These are phyloP conservation scores for Bombus picipes DNA, from an alignment of 1,140 invertebrate genomes.

Conservation along the genomic window DNA sequence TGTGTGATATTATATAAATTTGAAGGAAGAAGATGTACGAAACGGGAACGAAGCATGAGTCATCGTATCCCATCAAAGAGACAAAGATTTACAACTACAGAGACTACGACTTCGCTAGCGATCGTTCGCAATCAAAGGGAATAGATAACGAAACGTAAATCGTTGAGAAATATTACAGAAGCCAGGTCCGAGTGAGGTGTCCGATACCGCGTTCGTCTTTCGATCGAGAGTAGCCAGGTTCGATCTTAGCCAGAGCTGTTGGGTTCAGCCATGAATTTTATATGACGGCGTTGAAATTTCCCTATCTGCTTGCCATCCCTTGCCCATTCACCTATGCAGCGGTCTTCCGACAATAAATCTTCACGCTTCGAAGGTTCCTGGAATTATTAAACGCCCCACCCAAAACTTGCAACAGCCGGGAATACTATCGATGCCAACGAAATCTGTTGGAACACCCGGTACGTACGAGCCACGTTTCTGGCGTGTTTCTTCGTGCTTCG, in stretches of 20 bases:
- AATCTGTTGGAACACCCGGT: background rate
- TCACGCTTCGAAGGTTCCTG: background rate
- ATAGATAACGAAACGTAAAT: background rate
- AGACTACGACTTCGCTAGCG: background rate
- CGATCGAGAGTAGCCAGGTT: no score
- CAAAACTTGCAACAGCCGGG: background rate
- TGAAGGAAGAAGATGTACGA: no score
- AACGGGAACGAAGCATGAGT: no score
- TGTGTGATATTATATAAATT: no score
- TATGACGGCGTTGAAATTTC: background rate
- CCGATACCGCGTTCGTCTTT: background rate
- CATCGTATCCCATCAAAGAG: no score
- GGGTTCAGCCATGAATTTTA: background rate
- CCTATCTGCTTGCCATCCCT: background rate
- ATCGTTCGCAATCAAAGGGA: background rate
- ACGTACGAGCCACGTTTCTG: background rate
- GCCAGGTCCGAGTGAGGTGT: background rate
- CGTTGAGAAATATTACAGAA: background rate
- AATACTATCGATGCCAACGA: background rate
- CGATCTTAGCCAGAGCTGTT: no score
- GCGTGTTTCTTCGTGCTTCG: constrained; percentile 5
- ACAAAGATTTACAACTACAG: no score
- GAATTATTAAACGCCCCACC: background rate
- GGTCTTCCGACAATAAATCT: background rate
- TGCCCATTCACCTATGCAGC: background rate